A percentile compares a stretch with the other conserved stretches of the same genome.
These are phyloP conservation scores for Miichthys miiuy DNA, from an alignment of 2,797 vertebrate species.

Conservation along the genomic window DNA sequence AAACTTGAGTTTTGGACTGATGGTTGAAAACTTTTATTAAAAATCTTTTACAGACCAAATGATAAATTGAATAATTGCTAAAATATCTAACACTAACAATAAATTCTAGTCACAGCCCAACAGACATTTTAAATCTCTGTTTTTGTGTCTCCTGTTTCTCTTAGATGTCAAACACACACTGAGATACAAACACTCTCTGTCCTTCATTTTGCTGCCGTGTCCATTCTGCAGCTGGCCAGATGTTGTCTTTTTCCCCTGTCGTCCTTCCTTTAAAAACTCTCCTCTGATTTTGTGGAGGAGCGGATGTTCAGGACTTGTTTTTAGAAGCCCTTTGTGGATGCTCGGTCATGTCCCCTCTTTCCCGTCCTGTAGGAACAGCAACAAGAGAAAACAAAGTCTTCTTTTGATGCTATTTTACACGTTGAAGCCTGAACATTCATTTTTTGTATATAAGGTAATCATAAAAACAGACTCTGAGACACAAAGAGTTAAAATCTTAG, in stretches of 20 bases:
- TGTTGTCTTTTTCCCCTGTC: conserved; percentile 27
- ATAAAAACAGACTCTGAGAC: background rate
- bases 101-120: background rate
- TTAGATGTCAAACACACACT: background rate
- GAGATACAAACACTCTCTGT: background rate
- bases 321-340: conserved; percentile 21
- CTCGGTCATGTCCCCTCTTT: conserved; percentile 14
- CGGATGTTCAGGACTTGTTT: conserved; percentile 47
- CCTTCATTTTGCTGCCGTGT: conserved; percentile 30
- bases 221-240: conserved; percentile 51
- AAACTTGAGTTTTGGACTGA: background rate
- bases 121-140: conserved; percentile 18
- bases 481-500: conserved; percentile 1
- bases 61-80: background rate
- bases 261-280: conserved; percentile 21
- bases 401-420: background rate
- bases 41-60: background rate
- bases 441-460: background rate
- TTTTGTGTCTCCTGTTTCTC: conserved; percentile 4
- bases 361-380: conserved; percentile 15
- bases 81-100: background rate
- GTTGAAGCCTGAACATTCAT: background rate
- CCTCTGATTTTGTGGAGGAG: conserved; percentile 25
- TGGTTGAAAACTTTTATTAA: no score
- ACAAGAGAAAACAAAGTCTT: background rate